Conservation (phyloP, 1,140 invertebrate genomes). For the Teleopsis dalmanni region DNA sequence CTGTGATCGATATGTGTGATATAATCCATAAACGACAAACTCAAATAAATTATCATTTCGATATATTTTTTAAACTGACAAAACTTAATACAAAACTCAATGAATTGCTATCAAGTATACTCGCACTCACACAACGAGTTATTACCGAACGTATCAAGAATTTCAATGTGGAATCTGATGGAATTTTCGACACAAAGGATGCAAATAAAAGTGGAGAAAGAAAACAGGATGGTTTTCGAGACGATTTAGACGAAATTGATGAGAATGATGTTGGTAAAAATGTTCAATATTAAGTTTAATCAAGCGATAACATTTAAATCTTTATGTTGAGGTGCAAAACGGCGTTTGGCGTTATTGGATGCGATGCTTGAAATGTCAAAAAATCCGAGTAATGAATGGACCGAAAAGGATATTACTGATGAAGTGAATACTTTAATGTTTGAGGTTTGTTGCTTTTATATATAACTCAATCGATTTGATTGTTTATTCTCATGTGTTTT, state of each 20-base stretch:
- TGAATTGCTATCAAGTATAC: slow-evolving; percentile 54
- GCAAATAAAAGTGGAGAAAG: slow-evolving; percentile 1
- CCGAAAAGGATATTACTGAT: slow-evolving; percentile 68
- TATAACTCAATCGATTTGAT: slow-evolving; percentile 56
- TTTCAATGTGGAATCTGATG: slow-evolving; percentile 47
- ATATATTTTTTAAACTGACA: slow-evolving; percentile 54
- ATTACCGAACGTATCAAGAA: slow-evolving; percentile 53
- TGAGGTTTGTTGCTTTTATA: slow-evolving; percentile 59
- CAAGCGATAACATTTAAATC: neutral
- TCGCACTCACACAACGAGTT: slow-evolving; percentile 56
- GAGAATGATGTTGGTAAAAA: slow-evolving; percentile 58
- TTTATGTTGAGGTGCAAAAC: slow-evolving; percentile 52
- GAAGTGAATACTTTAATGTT: slow-evolving; percentile 73
- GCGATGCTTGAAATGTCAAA: slow-evolving; percentile 61
- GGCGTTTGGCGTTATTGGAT: slow-evolving; percentile 74
- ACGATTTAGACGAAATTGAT: slow-evolving; percentile 65
- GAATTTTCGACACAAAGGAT: slow-evolving; percentile 42
- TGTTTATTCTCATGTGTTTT: neutral
- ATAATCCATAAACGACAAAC: slow-evolving; percentile 61
- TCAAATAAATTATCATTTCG: slow-evolving; percentile 53
- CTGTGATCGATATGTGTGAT: slow-evolving; percentile 68
- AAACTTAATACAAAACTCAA: slow-evolving; percentile 53
- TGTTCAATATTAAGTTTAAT: slow-evolving; percentile 4
- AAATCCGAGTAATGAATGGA: slow-evolving; percentile 47
- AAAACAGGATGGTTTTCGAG: slow-evolving; percentile 49